Evolutionary conservation across 2,888 invertebrate species (phyloP).

Genomic region (Galerucella calmariensis): DNA sequence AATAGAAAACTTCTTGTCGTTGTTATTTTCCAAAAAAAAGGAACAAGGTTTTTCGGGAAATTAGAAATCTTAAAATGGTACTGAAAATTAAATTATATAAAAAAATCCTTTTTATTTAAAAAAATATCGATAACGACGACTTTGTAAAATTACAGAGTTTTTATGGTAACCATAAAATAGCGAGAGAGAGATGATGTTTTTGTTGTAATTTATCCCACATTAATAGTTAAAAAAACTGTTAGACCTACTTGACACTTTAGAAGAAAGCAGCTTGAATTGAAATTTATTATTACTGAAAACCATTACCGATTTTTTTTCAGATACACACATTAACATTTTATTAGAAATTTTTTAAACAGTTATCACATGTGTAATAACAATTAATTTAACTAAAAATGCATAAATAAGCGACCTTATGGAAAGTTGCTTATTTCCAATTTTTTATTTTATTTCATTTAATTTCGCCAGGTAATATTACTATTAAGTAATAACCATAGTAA

Average conservation of each 20-base stretch:
- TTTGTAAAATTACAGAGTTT: too few species aligned
- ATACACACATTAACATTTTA: slow-evolving; percentile 1
- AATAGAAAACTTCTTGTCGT: neutral
- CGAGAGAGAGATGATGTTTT: too few species aligned
- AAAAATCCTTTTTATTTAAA: too few species aligned
- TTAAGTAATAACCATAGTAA: neutral
- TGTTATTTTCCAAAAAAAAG: too few species aligned
- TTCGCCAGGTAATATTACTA: neutral
- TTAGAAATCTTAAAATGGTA: too few species aligned
- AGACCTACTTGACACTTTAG: neutral
- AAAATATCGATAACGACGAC: too few species aligned
- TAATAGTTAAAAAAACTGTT: neutral
- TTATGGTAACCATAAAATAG: too few species aligned
- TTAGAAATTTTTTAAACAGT: slow-evolving; percentile 6
- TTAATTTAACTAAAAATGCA: neutral
- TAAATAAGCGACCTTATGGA: neutral
- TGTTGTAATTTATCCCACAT: too few species aligned
- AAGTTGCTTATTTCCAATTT: neutral
- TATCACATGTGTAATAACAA: neutral
- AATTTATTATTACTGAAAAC: slow-evolving; percentile 8
- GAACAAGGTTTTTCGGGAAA: neutral
- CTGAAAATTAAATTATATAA: too few species aligned
- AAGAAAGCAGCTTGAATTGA: neutral
- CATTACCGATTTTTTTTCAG: neutral
- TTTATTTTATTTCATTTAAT: neutral